phyloP scores from a whole-genome alignment of 2,797 vertebrate genomes.

The Scarus forsteni region DNA sequence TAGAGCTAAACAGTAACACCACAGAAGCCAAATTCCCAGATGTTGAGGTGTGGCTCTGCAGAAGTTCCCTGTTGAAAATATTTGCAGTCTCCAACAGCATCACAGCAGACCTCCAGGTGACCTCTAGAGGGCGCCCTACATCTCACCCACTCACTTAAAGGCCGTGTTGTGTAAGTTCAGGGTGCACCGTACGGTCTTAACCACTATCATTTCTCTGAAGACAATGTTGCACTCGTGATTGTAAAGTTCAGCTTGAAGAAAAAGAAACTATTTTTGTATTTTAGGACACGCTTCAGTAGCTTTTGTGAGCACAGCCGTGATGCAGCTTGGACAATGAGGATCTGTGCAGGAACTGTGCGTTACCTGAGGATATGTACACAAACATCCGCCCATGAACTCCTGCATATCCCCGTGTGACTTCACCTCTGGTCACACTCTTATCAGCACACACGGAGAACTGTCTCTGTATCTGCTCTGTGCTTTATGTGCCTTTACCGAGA shows the following conservation, averaged over 20 bases:
- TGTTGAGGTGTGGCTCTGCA: too few relatives aligned
- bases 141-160: neutral
- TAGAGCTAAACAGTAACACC: too few relatives aligned
- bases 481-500: neutral
- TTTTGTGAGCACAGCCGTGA: neutral
- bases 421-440: neutral
- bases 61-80: too few relatives aligned
- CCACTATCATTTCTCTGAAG: constrained; percentile 24
- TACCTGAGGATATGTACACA: constrained; percentile 12
- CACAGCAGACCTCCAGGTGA: neutral
- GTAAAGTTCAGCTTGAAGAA: constrained; percentile 23
- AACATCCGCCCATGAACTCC: neutral
- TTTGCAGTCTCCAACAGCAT: neutral
- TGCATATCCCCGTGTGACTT: neutral
- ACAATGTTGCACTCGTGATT: constrained; percentile 35
- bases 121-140: constrained; percentile 21
- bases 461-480: constrained; percentile 10
- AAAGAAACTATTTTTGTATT: constrained; percentile 60
- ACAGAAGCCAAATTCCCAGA: too few relatives aligned
- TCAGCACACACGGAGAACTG: constrained; percentile 4
- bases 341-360: constrained; percentile 1
- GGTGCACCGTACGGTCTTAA: constrained; percentile 5
- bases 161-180: neutral
- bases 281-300: constrained; percentile 4
- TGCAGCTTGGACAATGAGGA: constrained; percentile 48